phyloP scores from a whole-genome alignment of 2,113 vertebrate genomes.

The Oreotrochilus melanogaster region DNA sequence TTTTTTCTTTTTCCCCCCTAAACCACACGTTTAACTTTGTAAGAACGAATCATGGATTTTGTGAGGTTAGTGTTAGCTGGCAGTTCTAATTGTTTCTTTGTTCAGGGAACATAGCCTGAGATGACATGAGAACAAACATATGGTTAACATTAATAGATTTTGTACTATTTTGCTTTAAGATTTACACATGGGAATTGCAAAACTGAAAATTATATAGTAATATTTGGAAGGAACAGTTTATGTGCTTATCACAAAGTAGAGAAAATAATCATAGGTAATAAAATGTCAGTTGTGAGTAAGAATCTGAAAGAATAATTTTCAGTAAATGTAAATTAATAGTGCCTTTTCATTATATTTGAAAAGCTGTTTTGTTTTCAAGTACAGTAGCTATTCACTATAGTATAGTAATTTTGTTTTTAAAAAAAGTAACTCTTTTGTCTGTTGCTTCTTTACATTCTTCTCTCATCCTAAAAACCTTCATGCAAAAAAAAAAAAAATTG shows the following conservation, averaged over 20 bases:
- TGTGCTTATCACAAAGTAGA: background rate
- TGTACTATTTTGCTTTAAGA: background rate
- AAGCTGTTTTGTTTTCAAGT: background rate
- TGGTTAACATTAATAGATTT: background rate
- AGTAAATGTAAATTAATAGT: background rate
- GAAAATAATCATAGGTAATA: background rate
- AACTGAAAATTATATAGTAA: background rate
- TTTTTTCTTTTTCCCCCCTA: background rate
- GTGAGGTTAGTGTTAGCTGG: background rate
- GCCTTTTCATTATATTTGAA: background rate
- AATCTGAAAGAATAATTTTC: background rate
- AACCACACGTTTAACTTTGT: background rate
- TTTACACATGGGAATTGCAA: background rate
- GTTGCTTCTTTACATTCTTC: background rate
- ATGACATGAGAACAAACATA: background rate
- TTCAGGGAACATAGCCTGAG: background rate
- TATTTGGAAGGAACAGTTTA: background rate
- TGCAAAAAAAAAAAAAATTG: background rate
- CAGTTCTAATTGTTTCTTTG: background rate
- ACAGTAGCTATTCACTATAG: background rate
- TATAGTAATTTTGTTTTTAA: background rate
- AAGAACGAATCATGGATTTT: background rate
- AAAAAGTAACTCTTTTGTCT: background rate
- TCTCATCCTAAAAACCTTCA: background rate
- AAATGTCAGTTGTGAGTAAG: background rate